phyloP scores from a whole-genome alignment of 2,797 vertebrate genomes.

The Fistularia commersonii region DNA sequence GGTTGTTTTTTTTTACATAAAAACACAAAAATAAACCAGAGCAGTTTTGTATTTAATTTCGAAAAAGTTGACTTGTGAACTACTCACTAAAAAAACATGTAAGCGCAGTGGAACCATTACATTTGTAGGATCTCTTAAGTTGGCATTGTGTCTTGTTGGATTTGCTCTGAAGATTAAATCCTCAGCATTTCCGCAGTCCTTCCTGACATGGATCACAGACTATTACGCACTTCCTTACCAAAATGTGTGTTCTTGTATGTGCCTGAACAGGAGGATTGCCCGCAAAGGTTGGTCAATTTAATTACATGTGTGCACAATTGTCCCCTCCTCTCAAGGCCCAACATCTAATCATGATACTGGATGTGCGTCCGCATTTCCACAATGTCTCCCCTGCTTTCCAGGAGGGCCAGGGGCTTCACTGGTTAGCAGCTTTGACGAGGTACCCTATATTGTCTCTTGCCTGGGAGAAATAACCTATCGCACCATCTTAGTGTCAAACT shows the following conservation, averaged over 20 bases:
- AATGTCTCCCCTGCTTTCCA: slow-evolving; percentile 69
- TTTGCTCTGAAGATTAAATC: slow-evolving; percentile 59
- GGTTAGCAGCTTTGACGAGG: slow-evolving; percentile 75
- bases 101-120: slow-evolving; percentile 27
- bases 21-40: no score
- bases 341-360: slow-evolving; percentile 64
- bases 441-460: slow-evolving; percentile 67
- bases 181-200: slow-evolving; percentile 32
- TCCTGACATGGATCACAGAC: slow-evolving; percentile 63
- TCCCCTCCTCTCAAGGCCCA: slow-evolving; percentile 62
- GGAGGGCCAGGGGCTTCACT: slow-evolving; percentile 53
- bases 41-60: no score
- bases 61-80: slow-evolving; percentile 14
- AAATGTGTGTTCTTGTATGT: slow-evolving; percentile 53
- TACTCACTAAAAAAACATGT: slow-evolving; percentile 29
- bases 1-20: no score
- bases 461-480: slow-evolving; percentile 72
- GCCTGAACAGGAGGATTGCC: slow-evolving; percentile 46
- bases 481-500: slow-evolving; percentile 75
- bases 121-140: slow-evolving; percentile 26
- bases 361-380: slow-evolving; percentile 58
- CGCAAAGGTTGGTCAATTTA: slow-evolving; percentile 68
- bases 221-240: slow-evolving; percentile 60
- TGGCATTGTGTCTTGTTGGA: slow-evolving; percentile 58
- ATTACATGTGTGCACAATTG: slow-evolving; percentile 61